Conservation (phyloP, 2,888 invertebrate species). For the Ferdinandea cuprea region DNA sequence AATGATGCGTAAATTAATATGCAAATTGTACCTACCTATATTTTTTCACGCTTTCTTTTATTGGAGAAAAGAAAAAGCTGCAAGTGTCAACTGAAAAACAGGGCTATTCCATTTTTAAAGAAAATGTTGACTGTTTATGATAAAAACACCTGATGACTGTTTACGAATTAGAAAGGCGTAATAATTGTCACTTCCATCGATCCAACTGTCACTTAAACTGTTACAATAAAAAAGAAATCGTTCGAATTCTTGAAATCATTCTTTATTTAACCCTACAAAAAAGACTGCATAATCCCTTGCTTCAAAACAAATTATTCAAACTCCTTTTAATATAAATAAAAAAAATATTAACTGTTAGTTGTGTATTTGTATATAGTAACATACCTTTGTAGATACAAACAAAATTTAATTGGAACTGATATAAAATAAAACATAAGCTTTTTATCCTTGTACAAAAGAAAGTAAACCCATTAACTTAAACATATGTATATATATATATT, state of each 20-base stretch:
- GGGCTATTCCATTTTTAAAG: too few relatives aligned
- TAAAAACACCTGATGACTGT: neutral
- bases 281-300: conserved; percentile 57
- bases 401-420: conserved; percentile 19
- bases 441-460: conserved; percentile 58
- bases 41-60: too few relatives aligned
- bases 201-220: neutral
- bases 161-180: neutral
- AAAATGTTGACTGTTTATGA: too few relatives aligned
- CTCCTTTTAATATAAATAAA: neutral
- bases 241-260: conserved; percentile 24
- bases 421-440: conserved; percentile 41
- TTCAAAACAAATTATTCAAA: conserved; percentile 25
- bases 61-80: too few relatives aligned
- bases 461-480: conserved; percentile 67
- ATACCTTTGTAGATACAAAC: conserved; percentile 32
- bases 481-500: conserved; percentile 56
- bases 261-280: conserved; percentile 18
- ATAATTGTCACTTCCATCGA: neutral
- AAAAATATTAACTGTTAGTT: conserved; percentile 42
- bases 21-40: too few relatives aligned
- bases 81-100: too few relatives aligned
- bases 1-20: too few relatives aligned
- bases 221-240: neutral
- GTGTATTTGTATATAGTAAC: conserved; percentile 50